Evolutionary conservation across 2,797 vertebrate species (phyloP).

Genomic region (Sciurus vulgaris): DNA sequence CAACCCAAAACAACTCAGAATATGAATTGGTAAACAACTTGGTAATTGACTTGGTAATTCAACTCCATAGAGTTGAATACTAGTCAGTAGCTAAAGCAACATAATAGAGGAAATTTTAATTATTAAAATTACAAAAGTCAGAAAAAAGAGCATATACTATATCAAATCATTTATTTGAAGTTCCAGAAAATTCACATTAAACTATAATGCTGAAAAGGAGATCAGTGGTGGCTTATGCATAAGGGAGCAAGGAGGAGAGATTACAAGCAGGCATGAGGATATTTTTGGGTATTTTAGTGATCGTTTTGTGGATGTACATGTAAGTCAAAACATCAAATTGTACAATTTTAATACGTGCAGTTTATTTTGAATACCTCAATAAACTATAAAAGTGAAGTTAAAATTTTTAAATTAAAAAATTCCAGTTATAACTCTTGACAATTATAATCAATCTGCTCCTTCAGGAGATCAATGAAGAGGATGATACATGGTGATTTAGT

Average conservation of each 20-base stretch:
- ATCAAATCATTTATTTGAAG: slow-evolving; percentile 27
- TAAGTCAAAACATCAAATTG: neutral
- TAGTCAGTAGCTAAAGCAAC: neutral
- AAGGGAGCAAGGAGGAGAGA: neutral
- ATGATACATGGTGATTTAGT: neutral
- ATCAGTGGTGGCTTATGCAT: neutral
- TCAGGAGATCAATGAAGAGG: neutral
- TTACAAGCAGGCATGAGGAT: neutral
- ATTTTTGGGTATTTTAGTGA: neutral
- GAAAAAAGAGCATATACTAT: neutral
- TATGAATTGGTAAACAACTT: neutral
- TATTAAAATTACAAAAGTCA: neutral
- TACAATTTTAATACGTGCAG: neutral
- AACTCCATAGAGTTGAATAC: neutral
- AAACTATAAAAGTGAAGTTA: neutral
- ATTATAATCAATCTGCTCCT: neutral
- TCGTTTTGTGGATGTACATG: neutral
- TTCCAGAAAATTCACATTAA: neutral
- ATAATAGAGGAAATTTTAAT: neutral
- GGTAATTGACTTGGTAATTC: no score
- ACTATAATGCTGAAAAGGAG: neutral
- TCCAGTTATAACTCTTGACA: neutral
- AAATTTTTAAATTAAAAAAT: neutral
- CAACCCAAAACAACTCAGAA: neutral
- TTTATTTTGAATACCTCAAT: neutral